A percentile compares a stretch with the other conserved stretches of the same genome.
phyloP scores from a whole-genome alignment of 2,888 invertebrate species.

The Erebia ligea region DNA sequence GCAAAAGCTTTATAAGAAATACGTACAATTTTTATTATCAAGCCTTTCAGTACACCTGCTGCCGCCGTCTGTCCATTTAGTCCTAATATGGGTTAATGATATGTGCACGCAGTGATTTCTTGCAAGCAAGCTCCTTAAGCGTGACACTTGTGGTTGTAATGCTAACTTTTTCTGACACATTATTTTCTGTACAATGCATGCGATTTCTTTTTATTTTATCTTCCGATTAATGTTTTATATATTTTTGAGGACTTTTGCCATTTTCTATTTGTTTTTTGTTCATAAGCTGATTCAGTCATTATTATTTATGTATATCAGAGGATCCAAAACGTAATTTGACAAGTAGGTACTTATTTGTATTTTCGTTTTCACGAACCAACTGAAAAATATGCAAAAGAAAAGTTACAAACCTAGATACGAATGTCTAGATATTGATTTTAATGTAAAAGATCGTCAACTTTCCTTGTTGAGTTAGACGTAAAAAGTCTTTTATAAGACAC shows the following conservation, averaged over 20 bases:
- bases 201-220: background rate
- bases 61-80: conserved; percentile 65
- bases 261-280: conserved; percentile 3
- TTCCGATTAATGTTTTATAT: background rate
- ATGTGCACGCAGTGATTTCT: conserved; percentile 74
- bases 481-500: conserved; percentile 51
- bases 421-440: conserved; percentile 34
- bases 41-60: conserved; percentile 53
- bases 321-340: no score
- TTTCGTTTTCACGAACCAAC: background rate
- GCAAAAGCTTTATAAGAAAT: conserved; percentile 13
- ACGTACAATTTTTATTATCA: conserved; percentile 27
- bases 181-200: background rate
- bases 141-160: conserved; percentile 38
- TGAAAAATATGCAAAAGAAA: background rate
- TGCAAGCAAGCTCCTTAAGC: conserved; percentile 61
- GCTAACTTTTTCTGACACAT: conserved; percentile 16
- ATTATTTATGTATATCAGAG: no score
- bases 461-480: conserved; percentile 74
- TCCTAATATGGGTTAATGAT: conserved; percentile 65
- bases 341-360: no score
- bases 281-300: background rate
- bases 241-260: no score
- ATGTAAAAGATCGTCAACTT: conserved; percentile 60
- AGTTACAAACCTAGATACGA: conserved; percentile 1